phyloP scores from a whole-genome alignment of 2,888 invertebrate species.

The Sisyra terminalis region DNA sequence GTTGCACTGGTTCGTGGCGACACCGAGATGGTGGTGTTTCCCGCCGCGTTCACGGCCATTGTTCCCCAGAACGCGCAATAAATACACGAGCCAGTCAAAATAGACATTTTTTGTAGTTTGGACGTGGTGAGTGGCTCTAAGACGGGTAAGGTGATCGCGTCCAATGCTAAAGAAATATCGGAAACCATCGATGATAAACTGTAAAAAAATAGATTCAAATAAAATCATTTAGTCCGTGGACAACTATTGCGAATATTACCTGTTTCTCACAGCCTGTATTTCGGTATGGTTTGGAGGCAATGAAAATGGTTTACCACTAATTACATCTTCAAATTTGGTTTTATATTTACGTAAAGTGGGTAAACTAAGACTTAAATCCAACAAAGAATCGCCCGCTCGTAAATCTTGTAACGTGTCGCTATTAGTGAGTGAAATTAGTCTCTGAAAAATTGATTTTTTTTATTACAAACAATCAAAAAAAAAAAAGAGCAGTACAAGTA shows the following conservation, averaged over 20 bases:
- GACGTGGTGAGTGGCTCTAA: slow-evolving; percentile 73
- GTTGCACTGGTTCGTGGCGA: slow-evolving; percentile 15
- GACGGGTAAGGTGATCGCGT: slow-evolving; percentile 71
- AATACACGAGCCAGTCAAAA: slow-evolving; percentile 67
- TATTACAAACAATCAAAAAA: neutral
- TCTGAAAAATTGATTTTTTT: slow-evolving; percentile 31
- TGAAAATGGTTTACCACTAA: slow-evolving; percentile 46
- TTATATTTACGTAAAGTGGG: slow-evolving; percentile 48
- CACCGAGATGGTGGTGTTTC: slow-evolving; percentile 34
- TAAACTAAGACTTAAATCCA: slow-evolving; percentile 67
- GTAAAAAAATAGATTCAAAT: neutral
- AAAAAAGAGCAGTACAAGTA: slow-evolving; percentile 15
- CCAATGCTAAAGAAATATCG: slow-evolving; percentile 69
- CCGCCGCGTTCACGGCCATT: slow-evolving; percentile 10
- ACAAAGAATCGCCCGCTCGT: slow-evolving; percentile 63
- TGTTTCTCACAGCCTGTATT: slow-evolving; percentile 53
- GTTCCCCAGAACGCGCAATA: slow-evolving; percentile 45
- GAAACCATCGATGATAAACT: slow-evolving; percentile 66
- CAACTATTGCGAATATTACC: slow-evolving; percentile 22
- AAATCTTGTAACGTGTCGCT: slow-evolving; percentile 61
- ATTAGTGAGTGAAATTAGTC: slow-evolving; percentile 63
- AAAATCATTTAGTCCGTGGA: slow-evolving; percentile 1
- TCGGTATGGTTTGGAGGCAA: slow-evolving; percentile 52
- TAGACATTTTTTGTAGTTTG: slow-evolving; percentile 67
- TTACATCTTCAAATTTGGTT: slow-evolving; percentile 41